Conservation (phyloP, 2,888 invertebrate species). For the Drosophila cyrtoloma region DNA sequence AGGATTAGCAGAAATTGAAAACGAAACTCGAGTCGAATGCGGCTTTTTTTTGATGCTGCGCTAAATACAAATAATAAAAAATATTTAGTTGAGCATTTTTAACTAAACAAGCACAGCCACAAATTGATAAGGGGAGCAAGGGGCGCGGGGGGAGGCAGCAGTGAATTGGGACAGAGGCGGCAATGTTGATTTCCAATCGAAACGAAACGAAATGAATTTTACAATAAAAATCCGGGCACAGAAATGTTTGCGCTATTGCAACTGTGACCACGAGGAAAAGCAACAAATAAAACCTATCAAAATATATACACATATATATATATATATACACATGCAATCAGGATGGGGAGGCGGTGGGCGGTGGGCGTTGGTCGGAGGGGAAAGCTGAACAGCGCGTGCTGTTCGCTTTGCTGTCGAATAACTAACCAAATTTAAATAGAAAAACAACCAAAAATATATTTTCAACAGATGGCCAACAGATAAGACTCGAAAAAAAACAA, state of each 20-base stretch:
- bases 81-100: conserved; percentile 68
- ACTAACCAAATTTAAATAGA: conserved; percentile 21
- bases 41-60: conserved; percentile 8
- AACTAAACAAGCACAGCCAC: conserved; percentile 44
- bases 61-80: conserved; percentile 57
- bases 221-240: conserved; percentile 47
- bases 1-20: conserved; percentile 72
- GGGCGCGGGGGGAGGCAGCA: neutral
- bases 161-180: neutral
- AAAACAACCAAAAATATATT: conserved; percentile 3
- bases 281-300: conserved; percentile 8
- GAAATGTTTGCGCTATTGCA: conserved; percentile 51
- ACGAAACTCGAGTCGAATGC: conserved; percentile 23
- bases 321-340: neutral
- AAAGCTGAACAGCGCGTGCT: neutral
- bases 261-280: conserved; percentile 17
- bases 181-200: conserved; percentile 18
- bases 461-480: conserved; percentile 2
- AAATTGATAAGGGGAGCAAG: conserved; percentile 8
- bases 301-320: conserved; percentile 1
- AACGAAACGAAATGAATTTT: conserved; percentile 25
- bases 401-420: neutral
- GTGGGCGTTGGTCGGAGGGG: no score
- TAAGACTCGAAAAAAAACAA: neutral
- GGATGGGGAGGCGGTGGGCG: no score